These are phyloP conservation scores for Microcebus ravelobensis DNA, from an alignment of 2,113 vertebrate genomes.

Conservation along the genomic window DNA sequence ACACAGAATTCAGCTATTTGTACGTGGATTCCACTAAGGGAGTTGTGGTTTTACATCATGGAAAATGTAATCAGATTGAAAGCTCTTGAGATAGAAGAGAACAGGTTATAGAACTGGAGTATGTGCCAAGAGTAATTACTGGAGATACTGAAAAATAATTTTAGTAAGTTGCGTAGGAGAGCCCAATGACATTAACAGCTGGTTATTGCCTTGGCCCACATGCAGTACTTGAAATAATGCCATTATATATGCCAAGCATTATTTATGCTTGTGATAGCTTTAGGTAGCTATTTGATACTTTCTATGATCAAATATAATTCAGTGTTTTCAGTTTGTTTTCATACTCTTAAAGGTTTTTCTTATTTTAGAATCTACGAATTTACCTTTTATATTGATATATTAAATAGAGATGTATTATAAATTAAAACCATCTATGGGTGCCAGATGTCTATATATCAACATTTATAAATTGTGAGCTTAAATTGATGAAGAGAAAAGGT, in stretches of 20 bases:
- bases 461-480: slow-evolving; percentile 14
- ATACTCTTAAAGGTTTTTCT: slow-evolving; percentile 16
- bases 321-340: slow-evolving; percentile 39
- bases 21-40: not conserved
- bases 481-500: not conserved
- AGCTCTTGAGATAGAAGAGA: slow-evolving; percentile 64
- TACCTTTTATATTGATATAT: not conserved
- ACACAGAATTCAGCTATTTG: not conserved
- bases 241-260: slow-evolving; percentile 64
- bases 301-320: not conserved
- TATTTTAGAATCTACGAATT: not conserved
- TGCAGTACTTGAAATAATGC: slow-evolving; percentile 76
- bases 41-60: slow-evolving; percentile 35
- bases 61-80: slow-evolving; percentile 55
- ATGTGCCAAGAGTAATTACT: slow-evolving; percentile 69
- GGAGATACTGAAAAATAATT: slow-evolving; percentile 72
- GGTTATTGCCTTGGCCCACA: slow-evolving; percentile 76
- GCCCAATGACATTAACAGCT: slow-evolving; percentile 78
- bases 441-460: not conserved
- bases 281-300: slow-evolving; percentile 57
- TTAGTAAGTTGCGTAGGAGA: slow-evolving; percentile 75
- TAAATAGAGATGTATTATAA: not conserved
- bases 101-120: slow-evolving; percentile 64
- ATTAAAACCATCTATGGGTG: not conserved
- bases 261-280: slow-evolving; percentile 55